Base-by-base conservation (phyloP, 2,888 invertebrate genomes). In the Pachycephus smyrnensis region DNA sequence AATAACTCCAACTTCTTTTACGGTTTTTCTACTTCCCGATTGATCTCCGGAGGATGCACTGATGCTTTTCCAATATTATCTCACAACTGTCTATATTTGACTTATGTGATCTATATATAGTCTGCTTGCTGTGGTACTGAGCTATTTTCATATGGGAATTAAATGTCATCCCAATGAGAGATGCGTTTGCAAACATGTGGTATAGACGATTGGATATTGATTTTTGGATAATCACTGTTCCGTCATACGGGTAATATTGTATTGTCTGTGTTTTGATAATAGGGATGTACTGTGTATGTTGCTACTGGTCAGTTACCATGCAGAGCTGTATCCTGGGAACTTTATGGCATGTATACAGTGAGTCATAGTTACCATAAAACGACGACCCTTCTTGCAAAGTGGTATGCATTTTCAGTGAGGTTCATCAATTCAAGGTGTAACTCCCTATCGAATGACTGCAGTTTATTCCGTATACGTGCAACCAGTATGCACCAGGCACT, bases 381-480 rank as follows among this genome's bases (percentile, higher is more conserved):
- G 40, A 55, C 40, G 15, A 55, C 40, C 40, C 40, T 55, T 23
- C 40, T 23, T 55, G 23, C 23, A 55, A 55, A 55, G 40, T 55
- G 40, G 40, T 55, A 55, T 55, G 40, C 40, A 55, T 55, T 55
- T 55, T 55, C 40, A 55, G 40, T 55, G 6, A 55, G 40, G 40
- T 55, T 55, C 40, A 55, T 55, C 40, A 23, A 55, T 55, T 55
- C 40, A 23, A 55, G 40, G 40, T 55, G 40, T 55, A 23, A 55
- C 40, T 55, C 40, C 15, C 40, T 55, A 55, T 55, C 40, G 40
- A 55, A 55, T 55, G 40, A 23, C 40, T 55, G 40, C 40, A 55
- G 23, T 23, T 55, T 55, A 55, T 55, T 55, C 40, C 40, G 40
- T 23, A 68, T 76, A 78, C 76, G 78, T 80, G 76, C 76, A 40